Conservation (phyloP, 1,140 invertebrate genomes). For the Vanessa atalanta region DNA sequence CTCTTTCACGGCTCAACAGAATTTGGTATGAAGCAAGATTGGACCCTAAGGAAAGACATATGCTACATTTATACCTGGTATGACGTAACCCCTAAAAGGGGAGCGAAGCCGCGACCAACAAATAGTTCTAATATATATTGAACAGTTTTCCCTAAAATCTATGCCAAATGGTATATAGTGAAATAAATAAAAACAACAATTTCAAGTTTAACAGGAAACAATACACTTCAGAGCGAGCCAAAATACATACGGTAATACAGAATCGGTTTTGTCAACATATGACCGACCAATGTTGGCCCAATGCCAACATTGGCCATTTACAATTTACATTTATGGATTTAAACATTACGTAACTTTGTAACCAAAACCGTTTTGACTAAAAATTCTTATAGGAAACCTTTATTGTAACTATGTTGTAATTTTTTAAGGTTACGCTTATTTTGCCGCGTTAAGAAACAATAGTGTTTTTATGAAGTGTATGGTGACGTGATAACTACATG, state of each 20-base stretch:
- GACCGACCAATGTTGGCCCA: constrained; percentile 3
- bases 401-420: no score
- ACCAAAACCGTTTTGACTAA: not conserved
- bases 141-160: not conserved
- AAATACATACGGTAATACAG: constrained; percentile 15
- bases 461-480: no score
- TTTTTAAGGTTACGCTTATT: no score
- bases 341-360: constrained; percentile 1
- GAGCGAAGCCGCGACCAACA: no score
- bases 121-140: no score
- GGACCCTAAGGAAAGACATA: no score
- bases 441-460: no score
- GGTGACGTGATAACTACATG: no score
- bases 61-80: no score
- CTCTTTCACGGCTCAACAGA: no score
- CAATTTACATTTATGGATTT: constrained; percentile 13
- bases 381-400: not conserved
- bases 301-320: constrained; percentile 1
- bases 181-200: constrained; percentile 10
- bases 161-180: not conserved
- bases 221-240: not conserved
- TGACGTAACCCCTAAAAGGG: no score
- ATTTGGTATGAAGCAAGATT: no score
- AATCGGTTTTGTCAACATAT: constrained; percentile 25
- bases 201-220: constrained; percentile 3